Evolutionary conservation across 2,888 invertebrate genomes (phyloP), one percentile per base, ranked within the genome.

Genomic region (Ormia ochracea): DNA sequence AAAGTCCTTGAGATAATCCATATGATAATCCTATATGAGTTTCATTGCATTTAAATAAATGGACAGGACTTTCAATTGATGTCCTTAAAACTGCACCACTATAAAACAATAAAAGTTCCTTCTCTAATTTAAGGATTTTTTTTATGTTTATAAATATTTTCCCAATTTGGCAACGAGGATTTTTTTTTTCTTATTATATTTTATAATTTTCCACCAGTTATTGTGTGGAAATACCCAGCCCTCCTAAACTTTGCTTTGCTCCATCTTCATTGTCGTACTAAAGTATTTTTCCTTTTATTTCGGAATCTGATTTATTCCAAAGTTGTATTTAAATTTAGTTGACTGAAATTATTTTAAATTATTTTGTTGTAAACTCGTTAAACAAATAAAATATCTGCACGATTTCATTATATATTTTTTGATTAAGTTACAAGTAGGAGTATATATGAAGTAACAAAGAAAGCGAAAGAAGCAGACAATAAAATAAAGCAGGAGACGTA

Each of bases 361-460:
- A 56, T 69, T 76, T 69, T 23, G 45, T 36, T 68, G 45, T 63
- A 41, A 23, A 56, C 68, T 80, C 80, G 76, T 76, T 80, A 76
- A 68, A 63, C 63, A 68, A n/a, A 72, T 63, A 73, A 68, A 50
- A 56, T 76, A 76, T 80, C 76, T 68, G 76, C 80, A 80, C 80
- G 80, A 80, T 80, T 80, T 76, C 80, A 80, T 73, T 73, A 58
- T 43, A 50, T 52, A 2, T 23, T 19, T 48, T 10, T 19, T 23
- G 75, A 72, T 68, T 63, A 61, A 61, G 36, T 72, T 50, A 52
- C 48, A n/a, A n/a, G n/a, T n/a, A n/a, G n/a, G 14, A 65, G 14
- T 6, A 59, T 43, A 52, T 66, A 23, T 19, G 43, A 52, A 63
- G 52, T 28, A 45, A 63, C 26, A 45, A 43, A 26, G 28, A 7